Evolutionary conservation across 1,140 invertebrate genomes (phyloP).

Genomic region (Bombus superbus): DNA sequence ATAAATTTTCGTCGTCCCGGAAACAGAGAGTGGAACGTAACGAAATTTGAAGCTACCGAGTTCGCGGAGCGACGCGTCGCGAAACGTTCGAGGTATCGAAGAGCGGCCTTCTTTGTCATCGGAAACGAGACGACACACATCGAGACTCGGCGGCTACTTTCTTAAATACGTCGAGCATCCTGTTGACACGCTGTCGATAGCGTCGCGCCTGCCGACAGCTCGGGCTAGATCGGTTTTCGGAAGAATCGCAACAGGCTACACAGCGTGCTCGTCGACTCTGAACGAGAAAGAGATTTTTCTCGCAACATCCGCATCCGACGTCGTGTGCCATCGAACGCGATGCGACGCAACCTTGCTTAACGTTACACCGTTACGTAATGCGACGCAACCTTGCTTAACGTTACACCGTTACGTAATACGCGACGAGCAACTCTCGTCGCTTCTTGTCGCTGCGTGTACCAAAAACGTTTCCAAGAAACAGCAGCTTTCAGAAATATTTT

Average conservation of each 20-base stretch:
- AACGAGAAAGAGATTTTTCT: not conserved
- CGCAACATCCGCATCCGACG: not conserved
- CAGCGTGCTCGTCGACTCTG: fast-evolving
- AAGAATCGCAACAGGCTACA: not conserved
- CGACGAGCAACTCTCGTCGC: too few species aligned
- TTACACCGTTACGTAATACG: too few species aligned
- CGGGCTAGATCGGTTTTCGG: not conserved
- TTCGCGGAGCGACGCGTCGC: not conserved
- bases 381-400: too few species aligned
- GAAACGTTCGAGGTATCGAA: not conserved
- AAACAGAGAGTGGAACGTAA: too few species aligned
- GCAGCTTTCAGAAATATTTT: too few species aligned
- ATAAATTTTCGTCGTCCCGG: too few species aligned
- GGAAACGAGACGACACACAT: not conserved
- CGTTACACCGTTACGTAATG: too few species aligned
- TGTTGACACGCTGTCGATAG: conserved; percentile 30
- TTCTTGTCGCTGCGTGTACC: too few species aligned
- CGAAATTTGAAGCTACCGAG: too few species aligned
- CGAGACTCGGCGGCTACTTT: not conserved
- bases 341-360: too few species aligned
- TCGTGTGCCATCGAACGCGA: too few species aligned
- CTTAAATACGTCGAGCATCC: conserved; percentile 1
- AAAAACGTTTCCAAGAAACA: too few species aligned
- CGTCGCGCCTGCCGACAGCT: not conserved
- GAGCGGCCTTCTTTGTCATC: not conserved